These are phyloP conservation scores for Panthera leo DNA, from an alignment of 2,113 vertebrate genomes.

Conservation along the genomic window DNA sequence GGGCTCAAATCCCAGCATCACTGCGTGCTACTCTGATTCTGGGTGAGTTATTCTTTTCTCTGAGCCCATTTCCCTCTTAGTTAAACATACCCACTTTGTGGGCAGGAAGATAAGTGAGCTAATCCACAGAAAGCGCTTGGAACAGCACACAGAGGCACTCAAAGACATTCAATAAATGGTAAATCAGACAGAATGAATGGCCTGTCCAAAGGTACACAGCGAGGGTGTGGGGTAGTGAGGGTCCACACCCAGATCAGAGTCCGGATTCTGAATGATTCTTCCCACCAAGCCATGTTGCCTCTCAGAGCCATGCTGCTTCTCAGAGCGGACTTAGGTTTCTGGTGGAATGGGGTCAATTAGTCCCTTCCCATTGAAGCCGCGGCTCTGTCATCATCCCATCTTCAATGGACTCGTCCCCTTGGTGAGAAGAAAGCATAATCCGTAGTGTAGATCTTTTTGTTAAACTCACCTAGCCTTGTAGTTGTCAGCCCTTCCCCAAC, in stretches of 20 bases:
- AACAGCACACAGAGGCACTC: neutral
- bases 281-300: neutral
- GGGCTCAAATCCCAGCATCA: neutral
- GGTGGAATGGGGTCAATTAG: neutral
- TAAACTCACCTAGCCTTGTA: neutral
- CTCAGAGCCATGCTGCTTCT: neutral
- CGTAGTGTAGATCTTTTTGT: neutral
- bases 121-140: neutral
- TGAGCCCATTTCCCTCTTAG: neutral
- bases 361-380: neutral
- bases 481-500: neutral
- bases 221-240: neutral
- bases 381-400: neutral
- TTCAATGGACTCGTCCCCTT: neutral
- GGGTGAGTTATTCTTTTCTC: neutral
- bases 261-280: neutral
- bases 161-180: neutral
- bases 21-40: neutral
- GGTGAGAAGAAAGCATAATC: neutral
- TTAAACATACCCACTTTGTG: neutral
- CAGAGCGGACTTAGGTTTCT: neutral
- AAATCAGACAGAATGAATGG: neutral
- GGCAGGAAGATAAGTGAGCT: neutral
- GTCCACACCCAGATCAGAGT: neutral
- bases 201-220: neutral